Base-by-base conservation (phyloP, 2,113 vertebrate genomes). In the Alces alces region DNA sequence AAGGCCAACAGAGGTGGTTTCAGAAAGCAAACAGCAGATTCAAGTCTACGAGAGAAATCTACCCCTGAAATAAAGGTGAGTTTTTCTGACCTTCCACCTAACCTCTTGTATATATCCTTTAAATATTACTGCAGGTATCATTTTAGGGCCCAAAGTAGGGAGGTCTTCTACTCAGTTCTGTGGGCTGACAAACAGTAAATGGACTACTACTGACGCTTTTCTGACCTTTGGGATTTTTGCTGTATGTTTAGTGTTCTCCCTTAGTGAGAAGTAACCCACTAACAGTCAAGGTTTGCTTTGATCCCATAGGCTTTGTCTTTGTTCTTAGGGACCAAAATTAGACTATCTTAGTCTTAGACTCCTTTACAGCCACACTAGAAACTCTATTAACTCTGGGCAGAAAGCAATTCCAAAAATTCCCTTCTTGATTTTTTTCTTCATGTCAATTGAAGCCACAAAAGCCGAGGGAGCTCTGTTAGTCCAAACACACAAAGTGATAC, bases 381-480 rank as follows among this genome's bases (percentile, higher is more conserved):
- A 76, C 47, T 91, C 95, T 79, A 80, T 95, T 95, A 94, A 94
- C 55, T 84, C 85, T 61, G 52, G 30, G 55, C 82, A 33, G 82
- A 98, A 97, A 93, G 61, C 33, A 95, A 95, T 93, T 91, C 66
- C 30, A 25, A 57, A 97, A 93, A 88, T 78, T 89, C 61, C 39
- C 17, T 60, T 30, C 73, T 93, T 86, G 45, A 82, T 82, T 61
- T 82, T 86, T 60, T 60, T 82, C 94, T 85, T 91, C 36, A n/a
- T 92, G 80, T 83, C 70, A 92, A 39, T n/a, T n/a, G 15, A 97
- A 95, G 36, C 36, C 33, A 91, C 78, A 97, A 92, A 95, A 8
- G n/a, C 43, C 79, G 39, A 61, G 58, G 89, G 87, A 84, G 33
- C 33, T 97, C 79, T 50, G n/a, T 39, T 97, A 98, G 95, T 90